Conservation (phyloP, 1,140 invertebrate species). For the Drosophila nannoptera region DNA sequence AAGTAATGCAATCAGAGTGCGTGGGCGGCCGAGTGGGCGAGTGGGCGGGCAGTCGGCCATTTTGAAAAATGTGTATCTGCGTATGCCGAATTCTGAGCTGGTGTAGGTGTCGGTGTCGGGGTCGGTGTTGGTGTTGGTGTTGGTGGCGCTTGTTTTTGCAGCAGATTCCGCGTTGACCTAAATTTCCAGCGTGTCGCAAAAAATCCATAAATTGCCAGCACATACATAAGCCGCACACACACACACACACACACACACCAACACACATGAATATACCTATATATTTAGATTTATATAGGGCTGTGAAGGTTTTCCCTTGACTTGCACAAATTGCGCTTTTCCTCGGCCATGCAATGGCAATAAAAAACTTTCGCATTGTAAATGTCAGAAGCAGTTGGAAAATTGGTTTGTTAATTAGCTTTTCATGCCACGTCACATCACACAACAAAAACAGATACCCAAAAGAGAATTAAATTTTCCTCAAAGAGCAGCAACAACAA, state of each 20-base stretch:
- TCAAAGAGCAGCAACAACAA: conserved; percentile 12
- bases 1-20: conserved; percentile 56
- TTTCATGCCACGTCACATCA: conserved; percentile 62
- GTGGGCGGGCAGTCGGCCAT: conserved; percentile 7
- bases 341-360: conserved; percentile 36
- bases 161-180: conserved; percentile 50
- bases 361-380: conserved; percentile 71
- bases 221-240: no score
- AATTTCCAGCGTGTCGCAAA: conserved; percentile 32
- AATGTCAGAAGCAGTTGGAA: conserved; percentile 73
- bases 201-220: conserved; percentile 39
- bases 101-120: conserved; percentile 1
- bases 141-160: conserved; percentile 7
- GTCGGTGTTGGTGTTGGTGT: background rate
- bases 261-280: conserved; percentile 3
- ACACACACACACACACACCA: conserved; percentile 6
- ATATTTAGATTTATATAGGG: conserved; percentile 6
- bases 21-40: conserved; percentile 7
- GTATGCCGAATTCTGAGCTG: background rate
- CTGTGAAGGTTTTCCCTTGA: background rate
- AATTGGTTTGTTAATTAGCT: conserved; percentile 78
- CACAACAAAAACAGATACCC: conserved; percentile 43
- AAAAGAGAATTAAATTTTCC: background rate
- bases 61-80: conserved; percentile 9
- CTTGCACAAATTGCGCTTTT: conserved; percentile 29